Evolutionary conservation across 2,113 vertebrate genomes (phyloP).

Genomic region (Plestiodon gilberti): DNA sequence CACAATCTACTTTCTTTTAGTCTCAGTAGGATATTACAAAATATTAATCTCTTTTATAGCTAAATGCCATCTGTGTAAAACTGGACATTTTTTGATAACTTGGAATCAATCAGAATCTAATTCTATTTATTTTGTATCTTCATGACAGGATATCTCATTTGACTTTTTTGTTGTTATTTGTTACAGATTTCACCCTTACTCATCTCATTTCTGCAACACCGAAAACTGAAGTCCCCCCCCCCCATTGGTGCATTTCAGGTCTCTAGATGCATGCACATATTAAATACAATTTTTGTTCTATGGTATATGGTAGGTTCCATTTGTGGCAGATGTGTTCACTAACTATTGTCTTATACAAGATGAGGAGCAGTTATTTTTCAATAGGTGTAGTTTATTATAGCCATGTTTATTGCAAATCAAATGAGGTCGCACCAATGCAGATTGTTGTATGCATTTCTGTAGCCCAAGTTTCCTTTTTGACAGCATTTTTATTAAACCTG

Average conservation of each 20-base stretch:
- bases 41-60: conserved; percentile 57
- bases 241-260: background rate
- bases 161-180: conserved; percentile 58
- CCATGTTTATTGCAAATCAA: background rate
- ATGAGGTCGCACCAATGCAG: background rate
- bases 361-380: background rate
- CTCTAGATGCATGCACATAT: background rate
- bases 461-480: background rate
- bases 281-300: background rate
- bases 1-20: conserved; percentile 27
- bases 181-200: conserved; percentile 41
- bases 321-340: background rate
- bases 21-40: conserved; percentile 58
- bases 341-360: background rate
- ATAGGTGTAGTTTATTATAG: background rate
- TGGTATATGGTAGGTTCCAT: background rate
- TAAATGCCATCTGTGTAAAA: conserved; percentile 65
- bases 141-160: conserved; percentile 60
- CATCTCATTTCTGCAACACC: conserved; percentile 31
- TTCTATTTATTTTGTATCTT: conserved; percentile 65
- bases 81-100: conserved; percentile 65
- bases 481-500: background rate
- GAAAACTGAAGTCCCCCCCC: background rate
- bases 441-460: background rate
- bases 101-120: conserved; percentile 56